Base-by-base conservation (phyloP, 2,888 invertebrate genomes). In the Lepidocyrtoides sp. region DNA sequence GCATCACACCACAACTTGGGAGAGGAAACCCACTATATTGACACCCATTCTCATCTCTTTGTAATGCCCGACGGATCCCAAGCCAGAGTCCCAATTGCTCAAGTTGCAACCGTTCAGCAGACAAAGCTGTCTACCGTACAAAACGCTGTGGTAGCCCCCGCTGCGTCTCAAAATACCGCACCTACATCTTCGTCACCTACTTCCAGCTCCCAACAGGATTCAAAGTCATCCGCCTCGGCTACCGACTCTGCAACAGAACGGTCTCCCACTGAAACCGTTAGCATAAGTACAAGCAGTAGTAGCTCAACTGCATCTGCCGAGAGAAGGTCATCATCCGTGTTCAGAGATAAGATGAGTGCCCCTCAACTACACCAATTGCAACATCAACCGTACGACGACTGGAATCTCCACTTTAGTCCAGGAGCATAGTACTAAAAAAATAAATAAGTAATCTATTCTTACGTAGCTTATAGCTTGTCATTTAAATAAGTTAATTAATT, bases 401-500 rank as follows among this genome's bases (percentile, higher is more conserved):
- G 88, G 88, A 51, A 26, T 36, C 75, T 85, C 23, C 88, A 88
- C 26, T 81, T 69, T 48, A 88, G 63, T 75, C 88, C 88, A 36
- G 88, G 88, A 20, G 44, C 88, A 23, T 72, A 72, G 29, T 63
- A 54, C 3, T 3, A 8, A 14, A n/a, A n/a, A 3, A 3, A 14
- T 14, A n/a, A n/a, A n/a, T n/a, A n/a, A n/a, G n/a, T n/a, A 57
- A 20, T 3, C 2, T 57, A 4, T 5, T 17, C 23, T 17, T 4
- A 3, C 17, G 20, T 20, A 57, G 20, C 20, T 57, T 57, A 20
- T 20, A 2, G 3, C 20, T 57, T 1, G 20, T 8, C 20, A 8
- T 17, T 51, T n/a, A 41, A 41, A 10, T 57, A 57, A 57, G 17
- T 57, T 8, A 10, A 57, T 57, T n/a, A n/a, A n/a, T n/a, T n/a